Base-by-base conservation (phyloP, 2,888 invertebrate genomes). In the Drosophila affinis region DNA sequence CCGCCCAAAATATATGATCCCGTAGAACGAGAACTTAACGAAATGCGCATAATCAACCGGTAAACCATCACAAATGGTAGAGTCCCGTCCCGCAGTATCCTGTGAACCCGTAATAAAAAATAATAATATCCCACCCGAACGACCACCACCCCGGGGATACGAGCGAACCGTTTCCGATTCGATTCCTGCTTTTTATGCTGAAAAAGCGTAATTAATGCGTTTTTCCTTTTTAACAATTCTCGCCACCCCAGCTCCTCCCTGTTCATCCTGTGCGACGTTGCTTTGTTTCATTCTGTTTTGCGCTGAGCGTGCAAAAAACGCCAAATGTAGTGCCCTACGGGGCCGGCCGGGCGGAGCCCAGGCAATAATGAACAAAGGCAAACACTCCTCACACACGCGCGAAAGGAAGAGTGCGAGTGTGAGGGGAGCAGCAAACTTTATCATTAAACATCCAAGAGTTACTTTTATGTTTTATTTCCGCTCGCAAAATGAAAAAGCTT, bases 401-500 rank as follows among this genome's bases (percentile, higher is more conserved):
- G 56, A 24, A 51, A 12, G 12, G 45, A 48, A 56, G 63, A 55
- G 51, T n/a, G 48, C 34, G 47, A n/a, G 21, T 24, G 27, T 7
- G n/a, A 21, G 52, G 10, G 18, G 39, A 34, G 67, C 54, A 72
- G 67, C 76, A 80, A 83, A 81, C 79, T 84, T 83, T 83, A 83
- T 83, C 82, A 83, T 83, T 83, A 83, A 87, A 81, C 85, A 81
- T 76, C 82, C 72, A 78, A 87, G 79, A 87, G 87, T 79, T 70
- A 81, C 87, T 87, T 85, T 83, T 87, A 85, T 87, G 87, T 79
- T 83, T 81, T 85, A 81, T 83, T 85, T 87, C 83, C 87, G 85
- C 76, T 85, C 62, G 60, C 54, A 47, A 60, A 63, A 62, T 73
- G 76, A 79, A 69, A 72, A 72, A 81, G 83, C 87, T 87, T 62